These are phyloP conservation scores for Ceryle rudis DNA, from an alignment of 2,797 vertebrate genomes.

Conservation along the genomic window DNA sequence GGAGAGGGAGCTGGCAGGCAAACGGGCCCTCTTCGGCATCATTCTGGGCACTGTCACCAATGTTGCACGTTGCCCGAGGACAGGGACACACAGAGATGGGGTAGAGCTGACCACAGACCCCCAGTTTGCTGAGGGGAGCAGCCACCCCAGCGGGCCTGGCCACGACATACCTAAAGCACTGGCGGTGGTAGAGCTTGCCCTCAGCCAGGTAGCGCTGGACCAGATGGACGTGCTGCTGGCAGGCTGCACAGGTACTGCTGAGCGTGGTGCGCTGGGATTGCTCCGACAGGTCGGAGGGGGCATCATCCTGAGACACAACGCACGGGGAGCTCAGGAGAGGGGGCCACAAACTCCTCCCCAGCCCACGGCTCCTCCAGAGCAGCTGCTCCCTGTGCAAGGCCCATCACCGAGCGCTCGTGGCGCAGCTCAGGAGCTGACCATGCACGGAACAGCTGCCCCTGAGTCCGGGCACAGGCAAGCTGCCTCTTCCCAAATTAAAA, in stretches of 20 bases:
- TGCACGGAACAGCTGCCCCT: not conserved
- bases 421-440: not conserved
- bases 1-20: not conserved
- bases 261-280: not conserved
- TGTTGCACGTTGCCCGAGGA: not conserved
- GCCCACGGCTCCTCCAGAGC: not conserved
- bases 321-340: not conserved
- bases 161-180: slow-evolving; percentile 91
- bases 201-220: slow-evolving; percentile 94
- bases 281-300: not conserved
- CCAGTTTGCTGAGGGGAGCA: fast-evolving
- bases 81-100: fast-evolving
- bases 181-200: slow-evolving; percentile 95
- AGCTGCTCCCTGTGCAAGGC: not conserved
- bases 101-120: not conserved
- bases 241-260: slow-evolving; percentile 87
- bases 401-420: fast-evolving
- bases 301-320: slow-evolving; percentile 22
- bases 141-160: fast-evolving
- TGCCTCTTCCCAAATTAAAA: slow-evolving; percentile 34
- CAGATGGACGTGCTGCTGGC: slow-evolving; percentile 93
- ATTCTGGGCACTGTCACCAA: fast-evolving
- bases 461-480: not conserved
- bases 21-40: not conserved
- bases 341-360: not conserved